Evolutionary conservation across 92 coral and sea anemone genomes (phyloP), one percentile per base, ranked within the genome.

Genomic region (Plumapathes pennacea): DNA sequence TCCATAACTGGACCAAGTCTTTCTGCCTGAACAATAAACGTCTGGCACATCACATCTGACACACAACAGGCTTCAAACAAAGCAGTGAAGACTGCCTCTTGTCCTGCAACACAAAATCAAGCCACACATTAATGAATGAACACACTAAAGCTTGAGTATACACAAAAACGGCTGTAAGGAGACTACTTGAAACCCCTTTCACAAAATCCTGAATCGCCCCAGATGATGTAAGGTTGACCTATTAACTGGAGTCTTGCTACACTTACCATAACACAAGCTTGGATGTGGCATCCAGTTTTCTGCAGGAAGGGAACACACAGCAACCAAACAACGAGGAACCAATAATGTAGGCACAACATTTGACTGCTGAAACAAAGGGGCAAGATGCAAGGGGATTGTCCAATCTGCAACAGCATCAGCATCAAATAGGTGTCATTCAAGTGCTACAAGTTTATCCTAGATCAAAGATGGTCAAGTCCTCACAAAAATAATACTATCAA

Each of bases 51-150:
- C n/a, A n/a, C n/a, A n/a, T 80, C 88, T 11, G 94, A 85, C 33
- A 81, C 78, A 15, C 77, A 69, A 46, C 77, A 74, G 62, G 71
- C 62, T 40, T 81, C 80, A 65, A 85, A 85, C 64, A 85, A 38
- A 45, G 43, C 38, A 24, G 57, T 42, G 41, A 85, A 28, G 26
- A 47, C 50, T 58, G 50, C 74, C 38, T 31, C 67, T 21, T 46
- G 25, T 15, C 55, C 78, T 71, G 9, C 7, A 72, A 8, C 53
- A 13, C 13, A 6, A 33, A 0, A 7, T 11, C 29, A 33, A 8
- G 21, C n/a, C 23, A 18, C 21, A 13, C n/a, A n/a, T n/a, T n/a
- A n/a, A n/a, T n/a, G n/a, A n/a, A n/a, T n/a, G n/a, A n/a, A n/a
- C n/a, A n/a, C n/a, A n/a, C n/a, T n/a, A n/a, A n/a, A n/a, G n/a